Evolutionary conservation across 2,888 invertebrate species (phyloP), one percentile per base, ranked within the genome.

Genomic region (Dugesia japonica): DNA sequence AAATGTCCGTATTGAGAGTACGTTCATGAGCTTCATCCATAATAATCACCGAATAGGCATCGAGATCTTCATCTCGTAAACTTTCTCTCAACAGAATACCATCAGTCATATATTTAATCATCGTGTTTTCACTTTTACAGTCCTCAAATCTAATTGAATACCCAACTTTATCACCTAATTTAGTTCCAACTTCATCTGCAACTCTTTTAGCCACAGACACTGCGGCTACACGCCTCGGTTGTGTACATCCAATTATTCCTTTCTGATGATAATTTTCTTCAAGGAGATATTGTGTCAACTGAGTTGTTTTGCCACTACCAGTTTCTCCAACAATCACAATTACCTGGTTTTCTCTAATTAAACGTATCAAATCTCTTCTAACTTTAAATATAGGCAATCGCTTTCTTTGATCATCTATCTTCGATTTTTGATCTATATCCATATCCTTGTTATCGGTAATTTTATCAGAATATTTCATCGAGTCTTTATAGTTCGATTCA

Each of bases 1-100:
- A 88, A 75, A 99, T 97, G 84, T 99, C 98, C 0, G 98, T 99
- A 79, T 92, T 95, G 1, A 99, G 88, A 0, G 95, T 95, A 0
- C 98, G 87, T 86, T 99, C 98, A 86, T 99, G 98, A 78, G 98
- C 98, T 86, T 99, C 98, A 85, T 99, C 98, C 98, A 99, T 98
- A 80, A 99, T 97, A 80, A 99, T 88, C 0, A 92, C 95, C 82
- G 93, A 92, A 87, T 99, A 99, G 83, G 93, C 89, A 85, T 98
- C 97, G 79, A 99, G 87, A 85, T 98, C 97, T 0, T 94, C 90
- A 83, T 98, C 98, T 0, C 95, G 87, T 23, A 98, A 87, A 75
- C 95, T 97, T 85, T 99, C 98, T 78, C 98, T 88, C 26, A 98
- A 87, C 72, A 99, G 86, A 81, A 99, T 98, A 86, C 98, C 98